Percentiles rank a stretch among this genome's conserved stretches.
Conservation (phyloP, 1,140 invertebrate genomes). For the Steinernema feltiae region DNA sequence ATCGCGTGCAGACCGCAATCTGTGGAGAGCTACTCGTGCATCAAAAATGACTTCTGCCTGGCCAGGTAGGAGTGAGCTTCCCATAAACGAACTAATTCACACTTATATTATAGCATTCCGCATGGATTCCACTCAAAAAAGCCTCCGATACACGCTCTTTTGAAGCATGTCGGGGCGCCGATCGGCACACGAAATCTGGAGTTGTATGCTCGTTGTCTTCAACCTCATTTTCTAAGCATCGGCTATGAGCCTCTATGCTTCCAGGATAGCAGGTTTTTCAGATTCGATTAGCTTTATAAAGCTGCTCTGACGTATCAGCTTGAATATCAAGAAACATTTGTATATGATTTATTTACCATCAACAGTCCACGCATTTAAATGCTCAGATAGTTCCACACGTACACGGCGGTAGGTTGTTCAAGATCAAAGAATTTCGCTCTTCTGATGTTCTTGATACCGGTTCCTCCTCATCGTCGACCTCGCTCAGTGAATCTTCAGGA, state of each 20-base stretch:
- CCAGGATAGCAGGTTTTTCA: too few species aligned
- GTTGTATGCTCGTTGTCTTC: background rate
- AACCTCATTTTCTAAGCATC: background rate
- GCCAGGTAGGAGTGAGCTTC: background rate
- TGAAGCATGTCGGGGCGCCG: background rate
- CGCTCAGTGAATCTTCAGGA: too few species aligned
- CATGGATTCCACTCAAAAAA: background rate
- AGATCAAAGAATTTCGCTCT: too few species aligned
- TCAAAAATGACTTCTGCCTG: background rate
- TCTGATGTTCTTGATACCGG: too few species aligned
- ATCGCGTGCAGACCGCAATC: conserved; percentile 63
- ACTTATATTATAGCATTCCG: background rate
- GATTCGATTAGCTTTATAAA: too few species aligned
- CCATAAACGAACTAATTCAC: background rate
- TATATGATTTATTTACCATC: too few species aligned
- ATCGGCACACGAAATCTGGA: background rate
- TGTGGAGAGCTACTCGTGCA: background rate
- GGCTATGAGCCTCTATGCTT: background rate
- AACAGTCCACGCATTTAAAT: too few species aligned
- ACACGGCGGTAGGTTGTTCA: too few species aligned
- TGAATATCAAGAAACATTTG: too few species aligned
- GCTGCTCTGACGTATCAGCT: too few species aligned
- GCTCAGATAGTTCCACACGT: too few species aligned
- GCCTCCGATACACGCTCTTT: background rate
- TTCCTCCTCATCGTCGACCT: too few species aligned